Conservation (phyloP, 2,113 vertebrate genomes). For the Saguinus imperator region DNA sequence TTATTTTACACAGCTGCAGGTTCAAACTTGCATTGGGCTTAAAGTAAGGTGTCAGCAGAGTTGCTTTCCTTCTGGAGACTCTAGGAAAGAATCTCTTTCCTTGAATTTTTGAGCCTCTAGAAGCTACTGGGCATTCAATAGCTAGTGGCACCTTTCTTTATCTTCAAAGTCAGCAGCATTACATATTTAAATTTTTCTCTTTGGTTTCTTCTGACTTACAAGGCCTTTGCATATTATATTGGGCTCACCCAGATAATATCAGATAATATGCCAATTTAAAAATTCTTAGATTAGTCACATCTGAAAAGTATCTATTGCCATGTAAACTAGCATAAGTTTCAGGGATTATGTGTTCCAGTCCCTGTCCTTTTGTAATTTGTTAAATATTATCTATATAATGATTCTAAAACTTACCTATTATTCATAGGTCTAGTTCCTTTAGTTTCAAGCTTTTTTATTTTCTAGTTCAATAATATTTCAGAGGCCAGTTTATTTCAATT, state of each 20-base stretch:
- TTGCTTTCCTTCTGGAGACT: background rate
- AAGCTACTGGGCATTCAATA: background rate
- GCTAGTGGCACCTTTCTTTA: background rate
- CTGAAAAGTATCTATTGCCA: background rate
- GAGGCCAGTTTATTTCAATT: background rate
- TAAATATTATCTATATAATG: background rate
- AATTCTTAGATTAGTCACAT: background rate
- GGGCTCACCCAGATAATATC: background rate
- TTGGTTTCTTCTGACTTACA: background rate
- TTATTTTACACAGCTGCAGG: background rate
- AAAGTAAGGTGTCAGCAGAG: background rate
- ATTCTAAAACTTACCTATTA: background rate
- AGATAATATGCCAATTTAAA: background rate
- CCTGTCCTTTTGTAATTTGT: background rate
- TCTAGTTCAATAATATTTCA: background rate
- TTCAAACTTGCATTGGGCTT: background rate
- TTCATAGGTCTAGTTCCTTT: background rate
- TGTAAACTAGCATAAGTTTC: background rate
- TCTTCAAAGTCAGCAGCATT: background rate
- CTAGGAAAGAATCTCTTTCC: background rate
- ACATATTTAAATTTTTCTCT: background rate
- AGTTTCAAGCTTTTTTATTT: background rate
- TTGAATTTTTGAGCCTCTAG: background rate
- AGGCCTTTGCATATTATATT: background rate
- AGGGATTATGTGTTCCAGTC: background rate